Conservation (phyloP, 2,113 vertebrate genomes). For the Neodon shergylaensis region DNA sequence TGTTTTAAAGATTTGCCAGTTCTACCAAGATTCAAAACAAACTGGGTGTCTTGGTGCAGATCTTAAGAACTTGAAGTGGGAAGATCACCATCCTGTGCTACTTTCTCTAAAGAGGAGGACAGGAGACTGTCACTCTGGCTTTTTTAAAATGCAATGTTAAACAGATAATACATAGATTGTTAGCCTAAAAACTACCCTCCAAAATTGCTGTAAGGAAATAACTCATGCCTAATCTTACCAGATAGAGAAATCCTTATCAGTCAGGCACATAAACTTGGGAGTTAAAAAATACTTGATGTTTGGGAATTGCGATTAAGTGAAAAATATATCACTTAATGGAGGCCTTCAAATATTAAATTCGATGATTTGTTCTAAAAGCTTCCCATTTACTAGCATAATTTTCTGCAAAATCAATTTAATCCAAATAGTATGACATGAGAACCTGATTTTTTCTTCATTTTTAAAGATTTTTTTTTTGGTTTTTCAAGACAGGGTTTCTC, state of each 20-base stretch:
- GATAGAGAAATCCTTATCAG: background rate
- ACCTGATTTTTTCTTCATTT: background rate
- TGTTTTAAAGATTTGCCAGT: slow-evolving; percentile 34
- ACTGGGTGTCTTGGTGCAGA: background rate
- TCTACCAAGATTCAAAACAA: slow-evolving; percentile 29
- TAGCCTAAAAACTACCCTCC: background rate
- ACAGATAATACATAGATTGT: background rate
- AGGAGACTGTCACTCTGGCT: background rate
- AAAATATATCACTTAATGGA: slow-evolving; percentile 28
- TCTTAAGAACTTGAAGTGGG: background rate
- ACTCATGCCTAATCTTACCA: background rate
- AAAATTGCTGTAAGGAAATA: background rate
- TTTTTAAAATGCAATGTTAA: slow-evolving; percentile 14
- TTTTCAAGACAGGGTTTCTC: too few relatives aligned
- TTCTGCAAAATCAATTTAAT: slow-evolving; percentile 29
- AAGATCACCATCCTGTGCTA: background rate
- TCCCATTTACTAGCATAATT: slow-evolving; percentile 11
- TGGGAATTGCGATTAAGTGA: slow-evolving; percentile 22
- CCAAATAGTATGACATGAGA: background rate
- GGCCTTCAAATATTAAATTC: background rate
- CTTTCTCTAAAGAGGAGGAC: background rate
- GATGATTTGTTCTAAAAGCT: background rate
- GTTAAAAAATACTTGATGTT: slow-evolving; percentile 29
- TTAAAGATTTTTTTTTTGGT: background rate
- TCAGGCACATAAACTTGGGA: background rate